phyloP scores from a whole-genome alignment of 2,888 invertebrate species.

The Arenicola marina region DNA sequence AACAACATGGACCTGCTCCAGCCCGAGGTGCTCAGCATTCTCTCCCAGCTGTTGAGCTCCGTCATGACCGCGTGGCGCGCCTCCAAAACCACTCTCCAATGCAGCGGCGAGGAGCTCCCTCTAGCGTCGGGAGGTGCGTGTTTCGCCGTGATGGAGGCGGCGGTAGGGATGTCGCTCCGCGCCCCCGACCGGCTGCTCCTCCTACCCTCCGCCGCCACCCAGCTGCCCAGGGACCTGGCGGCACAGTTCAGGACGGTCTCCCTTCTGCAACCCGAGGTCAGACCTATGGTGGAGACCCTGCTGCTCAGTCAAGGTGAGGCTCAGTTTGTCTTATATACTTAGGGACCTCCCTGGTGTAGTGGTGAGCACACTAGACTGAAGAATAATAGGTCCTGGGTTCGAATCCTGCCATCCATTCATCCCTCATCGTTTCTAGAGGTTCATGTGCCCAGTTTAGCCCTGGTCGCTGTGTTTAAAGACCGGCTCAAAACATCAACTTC shows the following conservation, averaged over 20 bases:
- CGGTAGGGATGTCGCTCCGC: conserved; percentile 17
- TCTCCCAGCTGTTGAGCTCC: conserved; percentile 48
- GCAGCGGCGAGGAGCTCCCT: conserved; percentile 45
- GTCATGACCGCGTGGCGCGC: conserved; percentile 48
- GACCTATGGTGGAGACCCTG: conserved; percentile 46
- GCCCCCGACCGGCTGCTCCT: conserved; percentile 50
- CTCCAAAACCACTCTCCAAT: conserved; percentile 44
- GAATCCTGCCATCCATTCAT: too few relatives aligned
- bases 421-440: too few relatives aligned
- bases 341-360: too few relatives aligned
- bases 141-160: conserved; percentile 47
- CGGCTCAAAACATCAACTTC: too few relatives aligned
- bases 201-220: conserved; percentile 45
- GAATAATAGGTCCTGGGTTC: too few relatives aligned
- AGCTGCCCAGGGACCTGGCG: conserved; percentile 48
- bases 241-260: conserved; percentile 53
- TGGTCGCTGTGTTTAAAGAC: too few relatives aligned
- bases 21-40: conserved; percentile 48
- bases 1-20: conserved; percentile 46
- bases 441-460: too few relatives aligned
- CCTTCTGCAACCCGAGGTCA: conserved; percentile 47
- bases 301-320: conserved; percentile 53
- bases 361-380: too few relatives aligned
- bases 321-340: neutral
- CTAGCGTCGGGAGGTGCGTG: conserved; percentile 39